Evolutionary conservation across 2,888 invertebrate genomes (phyloP), one percentile per base, ranked within the genome.

Genomic region (Eustalomyia histrio): DNA sequence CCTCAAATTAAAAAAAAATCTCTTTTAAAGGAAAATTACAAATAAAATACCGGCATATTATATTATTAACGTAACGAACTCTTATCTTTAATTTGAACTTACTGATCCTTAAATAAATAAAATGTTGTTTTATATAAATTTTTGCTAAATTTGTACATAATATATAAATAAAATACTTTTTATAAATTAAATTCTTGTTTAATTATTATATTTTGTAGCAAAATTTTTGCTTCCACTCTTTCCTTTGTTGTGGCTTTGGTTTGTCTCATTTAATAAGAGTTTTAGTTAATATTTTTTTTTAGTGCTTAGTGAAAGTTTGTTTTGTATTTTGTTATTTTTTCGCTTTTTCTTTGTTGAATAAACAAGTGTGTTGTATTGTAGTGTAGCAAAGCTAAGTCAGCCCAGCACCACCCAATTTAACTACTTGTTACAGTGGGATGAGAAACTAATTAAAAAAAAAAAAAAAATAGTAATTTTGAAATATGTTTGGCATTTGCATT

Each of bases 361-460:
- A 81, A 75, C 81, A 81, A 81, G 78, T 78, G 74, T 55, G 14
- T 55, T 55, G 5, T 55, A 53, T 71, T 60, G 50, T 63, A 7
- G 1, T 53, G 69, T 67, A 57, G 60, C 55, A 68, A 72, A 75
- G 78, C 74, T 84, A 83, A 84, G 74, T 84, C 84, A 84, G 80
- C 84, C 84, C 81, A 83, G 83, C 73, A 80, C 82, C 83, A 83
- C 83, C 83, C 83, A 84, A 79, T 29, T 83, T 81, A 60, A 73
- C 61, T 67, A 65, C 18, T 76, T 64, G 60, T 18, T 18, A 83
- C 83, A 79, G 73, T 83, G 78, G 81, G 16, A 6, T 18, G 14
- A 14, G 9, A n/a, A 12, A n/a, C 7, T 29, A 0, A 10, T 18
- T 39, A 69, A 43, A 47, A 0, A 10, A 16, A 55, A 60, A 43